These are phyloP conservation scores for Germaria angustata DNA, from an alignment of 2,888 invertebrate species.

Conservation along the genomic window DNA sequence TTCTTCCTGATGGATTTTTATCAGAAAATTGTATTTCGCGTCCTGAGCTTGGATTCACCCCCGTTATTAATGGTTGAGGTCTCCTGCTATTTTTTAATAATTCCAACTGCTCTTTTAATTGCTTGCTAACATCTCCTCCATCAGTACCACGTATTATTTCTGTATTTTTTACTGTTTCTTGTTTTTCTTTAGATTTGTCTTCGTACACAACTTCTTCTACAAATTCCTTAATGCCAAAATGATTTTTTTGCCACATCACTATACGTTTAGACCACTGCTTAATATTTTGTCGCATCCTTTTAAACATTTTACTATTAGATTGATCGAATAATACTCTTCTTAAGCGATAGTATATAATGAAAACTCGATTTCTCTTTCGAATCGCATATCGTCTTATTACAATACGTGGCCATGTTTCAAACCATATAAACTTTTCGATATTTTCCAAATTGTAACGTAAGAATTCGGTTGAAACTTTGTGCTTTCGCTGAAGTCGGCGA, in stretches of 20 bases:
- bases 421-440: slow-evolving; percentile 73
- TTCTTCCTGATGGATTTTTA: neutral
- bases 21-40: neutral
- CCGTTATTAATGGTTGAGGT: slow-evolving; percentile 71
- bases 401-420: slow-evolving; percentile 73
- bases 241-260: slow-evolving; percentile 71
- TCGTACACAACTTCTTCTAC: slow-evolving; percentile 68
- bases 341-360: slow-evolving; percentile 70
- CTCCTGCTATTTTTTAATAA: slow-evolving; percentile 75
- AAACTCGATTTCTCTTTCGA: slow-evolving; percentile 71
- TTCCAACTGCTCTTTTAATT: slow-evolving; percentile 77
- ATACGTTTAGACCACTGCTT: slow-evolving; percentile 74
- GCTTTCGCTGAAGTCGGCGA: slow-evolving; percentile 71
- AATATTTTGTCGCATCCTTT: slow-evolving; percentile 70
- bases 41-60: neutral
- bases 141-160: slow-evolving; percentile 50
- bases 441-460: slow-evolving; percentile 73
- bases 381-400: slow-evolving; percentile 72
- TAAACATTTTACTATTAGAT: slow-evolving; percentile 71
- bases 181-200: slow-evolving; percentile 51
- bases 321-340: slow-evolving; percentile 75
- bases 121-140: slow-evolving; percentile 75
- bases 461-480: slow-evolving; percentile 73
- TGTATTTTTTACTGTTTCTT: neutral
- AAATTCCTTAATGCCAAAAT: slow-evolving; percentile 69